phyloP scores from a whole-genome alignment of 2,113 vertebrate genomes.

The Dicrurus megarhynchus region DNA sequence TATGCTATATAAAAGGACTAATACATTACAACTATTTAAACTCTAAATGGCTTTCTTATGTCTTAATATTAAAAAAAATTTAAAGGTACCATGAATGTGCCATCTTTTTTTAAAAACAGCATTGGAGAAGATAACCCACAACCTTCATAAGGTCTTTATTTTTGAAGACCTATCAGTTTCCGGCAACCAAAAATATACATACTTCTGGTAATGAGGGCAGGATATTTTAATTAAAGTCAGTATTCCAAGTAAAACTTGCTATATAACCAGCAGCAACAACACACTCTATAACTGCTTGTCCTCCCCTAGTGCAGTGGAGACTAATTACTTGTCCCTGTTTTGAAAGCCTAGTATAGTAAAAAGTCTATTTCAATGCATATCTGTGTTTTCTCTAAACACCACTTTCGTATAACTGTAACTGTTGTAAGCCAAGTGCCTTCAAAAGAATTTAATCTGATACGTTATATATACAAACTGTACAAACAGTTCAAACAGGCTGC shows the following conservation, averaged over 20 bases:
- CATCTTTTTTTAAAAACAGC: background rate
- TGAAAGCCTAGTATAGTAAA: constrained; percentile 50
- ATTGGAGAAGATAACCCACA: background rate
- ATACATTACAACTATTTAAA: background rate
- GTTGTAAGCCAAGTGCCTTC: constrained; percentile 44
- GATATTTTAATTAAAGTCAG: constrained; percentile 34
- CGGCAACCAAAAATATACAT: background rate
- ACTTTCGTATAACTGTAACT: constrained; percentile 40
- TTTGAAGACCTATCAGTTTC: background rate
- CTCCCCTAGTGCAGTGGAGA: constrained; percentile 26
- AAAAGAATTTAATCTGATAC: constrained; percentile 63
- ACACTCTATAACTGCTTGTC: constrained; percentile 4
- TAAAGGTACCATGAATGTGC: background rate
- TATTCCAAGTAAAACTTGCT: constrained; percentile 13
- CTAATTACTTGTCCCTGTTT: constrained; percentile 44
- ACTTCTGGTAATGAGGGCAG: background rate
- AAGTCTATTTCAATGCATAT: constrained; percentile 58
- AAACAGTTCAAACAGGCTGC: constrained; percentile 52
- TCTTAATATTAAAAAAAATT: background rate
- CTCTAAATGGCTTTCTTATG: background rate
- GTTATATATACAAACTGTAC: constrained; percentile 54
- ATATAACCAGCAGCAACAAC: constrained; percentile 32
- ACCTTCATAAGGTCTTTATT: background rate
- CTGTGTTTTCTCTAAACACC: constrained; percentile 64
- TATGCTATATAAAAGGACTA: background rate